Percentiles rank a stretch among this genome's conserved stretches.
Evolutionary conservation across 2,113 vertebrate species (phyloP).

Genomic region (Uria lomvia): DNA sequence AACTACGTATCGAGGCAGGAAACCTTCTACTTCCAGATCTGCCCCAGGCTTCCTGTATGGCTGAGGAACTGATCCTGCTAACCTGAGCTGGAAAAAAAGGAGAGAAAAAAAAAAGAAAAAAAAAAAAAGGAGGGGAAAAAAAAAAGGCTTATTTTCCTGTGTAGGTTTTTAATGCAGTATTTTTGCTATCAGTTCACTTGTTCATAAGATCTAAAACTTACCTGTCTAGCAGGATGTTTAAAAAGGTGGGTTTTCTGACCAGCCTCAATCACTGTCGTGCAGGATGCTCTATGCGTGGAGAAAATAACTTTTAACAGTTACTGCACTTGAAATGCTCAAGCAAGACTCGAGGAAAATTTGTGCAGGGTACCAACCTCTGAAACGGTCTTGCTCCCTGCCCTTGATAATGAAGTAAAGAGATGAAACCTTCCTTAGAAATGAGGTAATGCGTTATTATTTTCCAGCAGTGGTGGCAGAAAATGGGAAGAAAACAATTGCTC

Average conservation of each 20-base stretch:
- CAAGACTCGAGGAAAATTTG: background rate
- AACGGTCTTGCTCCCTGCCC: background rate
- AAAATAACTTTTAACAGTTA: constrained; percentile 3
- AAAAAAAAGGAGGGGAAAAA: background rate
- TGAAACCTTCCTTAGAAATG: constrained; percentile 37
- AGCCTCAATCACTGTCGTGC: background rate
- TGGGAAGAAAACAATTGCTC: constrained; percentile 45
- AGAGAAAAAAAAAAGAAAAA: background rate
- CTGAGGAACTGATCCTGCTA: background rate
- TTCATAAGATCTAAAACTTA: background rate
- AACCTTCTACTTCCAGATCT: constrained; percentile 33
- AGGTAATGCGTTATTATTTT: constrained; percentile 55
- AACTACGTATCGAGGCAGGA: constrained; percentile 21
- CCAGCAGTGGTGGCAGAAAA: constrained; percentile 13
- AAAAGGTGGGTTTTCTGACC: background rate
- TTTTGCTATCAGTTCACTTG: background rate
- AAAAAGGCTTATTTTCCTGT: background rate
- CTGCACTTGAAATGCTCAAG: background rate
- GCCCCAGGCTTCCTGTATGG: background rate
- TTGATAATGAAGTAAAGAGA: constrained; percentile 31
- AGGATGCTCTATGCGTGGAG: background rate
- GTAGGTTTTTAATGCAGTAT: background rate
- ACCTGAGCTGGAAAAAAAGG: background rate
- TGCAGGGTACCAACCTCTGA: background rate
- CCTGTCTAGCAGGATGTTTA: background rate